These are phyloP conservation scores for Cuculus canorus DNA, from an alignment of 2,797 vertebrate genomes.

Conservation along the genomic window DNA sequence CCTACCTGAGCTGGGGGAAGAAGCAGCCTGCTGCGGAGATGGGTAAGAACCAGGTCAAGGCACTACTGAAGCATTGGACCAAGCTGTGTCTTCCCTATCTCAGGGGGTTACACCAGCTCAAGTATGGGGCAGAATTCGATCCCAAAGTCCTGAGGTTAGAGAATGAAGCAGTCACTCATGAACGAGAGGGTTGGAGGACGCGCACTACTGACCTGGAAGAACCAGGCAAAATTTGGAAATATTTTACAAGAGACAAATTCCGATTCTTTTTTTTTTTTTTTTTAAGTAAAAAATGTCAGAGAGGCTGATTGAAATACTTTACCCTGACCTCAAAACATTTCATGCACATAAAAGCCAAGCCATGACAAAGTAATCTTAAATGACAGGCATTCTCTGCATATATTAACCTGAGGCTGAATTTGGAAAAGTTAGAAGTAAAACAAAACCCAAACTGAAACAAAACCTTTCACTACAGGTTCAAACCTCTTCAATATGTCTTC, in stretches of 20 bases:
- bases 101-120: neutral
- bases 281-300: neutral
- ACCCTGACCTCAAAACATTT: neutral
- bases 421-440: neutral
- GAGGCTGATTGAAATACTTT: neutral
- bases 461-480: neutral
- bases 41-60: neutral
- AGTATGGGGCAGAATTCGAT: neutral
- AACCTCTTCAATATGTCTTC: neutral
- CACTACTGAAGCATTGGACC: neutral
- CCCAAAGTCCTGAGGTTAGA: neutral
- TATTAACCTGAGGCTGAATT: neutral
- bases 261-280: neutral
- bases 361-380: neutral
- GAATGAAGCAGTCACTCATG: neutral
- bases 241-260: neutral
- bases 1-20: neutral
- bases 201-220: neutral
- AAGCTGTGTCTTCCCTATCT: neutral
- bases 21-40: neutral
- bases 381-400: neutral
- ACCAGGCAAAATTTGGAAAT: neutral
- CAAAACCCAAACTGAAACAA: neutral
- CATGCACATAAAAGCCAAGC: constrained; percentile 1
- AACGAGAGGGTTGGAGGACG: neutral